Percentiles rank a stretch among this genome's conserved stretches.
Evolutionary conservation across 2,888 invertebrate species (phyloP).

Genomic region (Chydorus sphaericus): DNA sequence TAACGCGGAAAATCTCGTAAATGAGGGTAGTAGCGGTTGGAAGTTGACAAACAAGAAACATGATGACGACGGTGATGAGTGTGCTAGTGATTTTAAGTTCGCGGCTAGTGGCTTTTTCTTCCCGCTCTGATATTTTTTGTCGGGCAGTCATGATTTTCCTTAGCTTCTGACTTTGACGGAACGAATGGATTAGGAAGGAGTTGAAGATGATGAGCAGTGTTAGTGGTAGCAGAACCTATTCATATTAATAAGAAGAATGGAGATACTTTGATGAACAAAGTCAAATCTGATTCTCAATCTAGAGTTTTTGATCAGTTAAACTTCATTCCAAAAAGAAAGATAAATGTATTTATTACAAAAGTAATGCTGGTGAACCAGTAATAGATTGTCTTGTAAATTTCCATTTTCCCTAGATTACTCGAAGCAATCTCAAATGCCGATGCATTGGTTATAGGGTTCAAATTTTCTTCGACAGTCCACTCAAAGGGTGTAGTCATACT

Average conservation of each 20-base stretch:
- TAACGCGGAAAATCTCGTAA: too few relatives aligned
- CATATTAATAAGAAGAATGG: too few relatives aligned
- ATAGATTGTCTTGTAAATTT: slow-evolving; percentile 41
- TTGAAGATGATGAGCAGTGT: slow-evolving; percentile 54
- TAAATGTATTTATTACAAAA: too few relatives aligned
- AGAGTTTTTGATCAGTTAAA: too few relatives aligned
- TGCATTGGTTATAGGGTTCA: slow-evolving; percentile 16
- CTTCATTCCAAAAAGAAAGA: too few relatives aligned
- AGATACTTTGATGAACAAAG: too few relatives aligned
- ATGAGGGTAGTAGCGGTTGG: too few relatives aligned
- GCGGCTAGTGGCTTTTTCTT: slow-evolving; percentile 27
- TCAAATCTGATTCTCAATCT: too few relatives aligned
- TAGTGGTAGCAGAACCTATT: slow-evolving; percentile 48
- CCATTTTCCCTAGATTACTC: slow-evolving; percentile 35
- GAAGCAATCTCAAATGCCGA: background rate
- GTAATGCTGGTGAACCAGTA: slow-evolving; percentile 47
- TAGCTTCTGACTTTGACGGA: slow-evolving; percentile 40
- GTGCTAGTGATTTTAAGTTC: slow-evolving; percentile 60
- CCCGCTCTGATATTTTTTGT: background rate
- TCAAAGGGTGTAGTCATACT: slow-evolving; percentile 51
- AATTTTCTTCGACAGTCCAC: slow-evolving; percentile 32
- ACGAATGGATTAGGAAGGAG: slow-evolving; percentile 48
- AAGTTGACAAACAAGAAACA: too few relatives aligned
- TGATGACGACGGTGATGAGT: too few relatives aligned
- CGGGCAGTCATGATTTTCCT: slow-evolving; percentile 38